A percentile compares a stretch with the other conserved stretches of the same genome.
Conservation (phyloP, 2,113 vertebrate genomes). For the Sciurus niger region DNA sequence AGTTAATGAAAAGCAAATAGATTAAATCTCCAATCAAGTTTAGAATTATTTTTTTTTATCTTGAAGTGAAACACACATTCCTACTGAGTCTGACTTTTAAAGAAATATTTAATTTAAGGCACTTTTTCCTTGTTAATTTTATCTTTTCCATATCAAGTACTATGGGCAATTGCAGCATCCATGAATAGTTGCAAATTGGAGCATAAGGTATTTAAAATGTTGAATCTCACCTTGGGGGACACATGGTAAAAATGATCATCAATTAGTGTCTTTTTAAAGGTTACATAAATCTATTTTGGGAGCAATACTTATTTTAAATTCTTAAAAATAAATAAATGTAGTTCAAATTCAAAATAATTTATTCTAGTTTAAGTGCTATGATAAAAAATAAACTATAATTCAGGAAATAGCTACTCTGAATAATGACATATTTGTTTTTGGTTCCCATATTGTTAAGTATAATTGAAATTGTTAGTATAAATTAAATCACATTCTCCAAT, state of each 20-base stretch:
- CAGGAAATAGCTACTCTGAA: not conserved
- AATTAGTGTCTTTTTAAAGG: constrained; percentile 26
- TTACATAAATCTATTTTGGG: not conserved
- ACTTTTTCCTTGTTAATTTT: constrained; percentile 12
- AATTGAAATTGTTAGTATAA: constrained; percentile 57
- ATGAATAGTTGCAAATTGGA: not conserved
- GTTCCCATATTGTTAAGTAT: not conserved
- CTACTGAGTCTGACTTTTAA: not conserved
- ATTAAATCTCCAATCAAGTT: not conserved
- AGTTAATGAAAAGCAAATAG: not conserved
- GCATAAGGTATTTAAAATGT: not conserved
- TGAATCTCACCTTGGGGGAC: constrained; percentile 6
- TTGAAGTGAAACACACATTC: not conserved
- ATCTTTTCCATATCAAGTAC: not conserved
- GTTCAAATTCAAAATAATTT: constrained; percentile 51
- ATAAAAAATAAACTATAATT: constrained; percentile 14
- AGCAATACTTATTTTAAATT: not conserved
- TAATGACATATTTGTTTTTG: constrained; percentile 66
- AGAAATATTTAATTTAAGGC: not conserved
- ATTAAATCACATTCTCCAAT: constrained; percentile 63
- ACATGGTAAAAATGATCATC: not conserved
- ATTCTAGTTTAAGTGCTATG: constrained; percentile 19
- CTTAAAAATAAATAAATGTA: not conserved
- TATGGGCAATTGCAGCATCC: not conserved
- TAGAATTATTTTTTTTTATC: constrained; percentile 16